Conservation (phyloP, 2,888 invertebrate species). For the Leuctra nigra region DNA sequence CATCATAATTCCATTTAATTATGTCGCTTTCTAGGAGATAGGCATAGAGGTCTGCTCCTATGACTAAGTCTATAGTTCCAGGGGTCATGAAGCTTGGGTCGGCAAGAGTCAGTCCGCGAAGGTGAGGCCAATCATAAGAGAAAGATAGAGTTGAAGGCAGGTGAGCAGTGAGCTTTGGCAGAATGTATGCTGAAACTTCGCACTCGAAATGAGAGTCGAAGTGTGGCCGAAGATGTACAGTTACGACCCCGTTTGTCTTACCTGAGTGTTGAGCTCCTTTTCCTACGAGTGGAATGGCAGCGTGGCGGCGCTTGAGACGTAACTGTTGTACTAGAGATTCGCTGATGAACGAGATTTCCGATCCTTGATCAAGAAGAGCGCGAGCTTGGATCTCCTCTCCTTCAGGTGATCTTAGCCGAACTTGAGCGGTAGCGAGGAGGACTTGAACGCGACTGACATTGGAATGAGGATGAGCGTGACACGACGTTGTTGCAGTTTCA, state of each 20-base stretch:
- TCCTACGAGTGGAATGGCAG: background rate
- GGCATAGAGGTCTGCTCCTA: slow-evolving; percentile 27
- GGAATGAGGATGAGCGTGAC: too few relatives aligned
- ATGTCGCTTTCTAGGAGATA: slow-evolving; percentile 18
- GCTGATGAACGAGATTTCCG: too few relatives aligned
- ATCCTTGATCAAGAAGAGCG: too few relatives aligned
- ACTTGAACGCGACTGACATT: too few relatives aligned
- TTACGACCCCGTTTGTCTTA: slow-evolving; percentile 8
- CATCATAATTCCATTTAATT: slow-evolving; percentile 10
- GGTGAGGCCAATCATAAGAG: slow-evolving; percentile 23
- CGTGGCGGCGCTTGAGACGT: background rate
- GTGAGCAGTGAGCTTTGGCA: slow-evolving; percentile 14
- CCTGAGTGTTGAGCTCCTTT: slow-evolving; percentile 10
- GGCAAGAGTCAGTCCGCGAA: slow-evolving; percentile 20
- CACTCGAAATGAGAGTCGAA: slow-evolving; percentile 8
- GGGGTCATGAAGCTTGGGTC: slow-evolving; percentile 27
- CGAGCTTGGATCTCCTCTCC: too few relatives aligned
- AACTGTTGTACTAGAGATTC: background rate
- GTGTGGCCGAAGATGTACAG: slow-evolving; percentile 6
- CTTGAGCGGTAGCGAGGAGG: too few relatives aligned
- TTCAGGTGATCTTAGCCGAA: too few relatives aligned
- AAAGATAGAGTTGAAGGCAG: background rate
- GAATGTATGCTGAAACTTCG: slow-evolving; percentile 6
- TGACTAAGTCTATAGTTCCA: slow-evolving; percentile 25
- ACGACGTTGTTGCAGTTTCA: too few relatives aligned